These are phyloP conservation scores for Labeo catla DNA, from an alignment of 2,113 vertebrate species.

Conservation along the genomic window DNA sequence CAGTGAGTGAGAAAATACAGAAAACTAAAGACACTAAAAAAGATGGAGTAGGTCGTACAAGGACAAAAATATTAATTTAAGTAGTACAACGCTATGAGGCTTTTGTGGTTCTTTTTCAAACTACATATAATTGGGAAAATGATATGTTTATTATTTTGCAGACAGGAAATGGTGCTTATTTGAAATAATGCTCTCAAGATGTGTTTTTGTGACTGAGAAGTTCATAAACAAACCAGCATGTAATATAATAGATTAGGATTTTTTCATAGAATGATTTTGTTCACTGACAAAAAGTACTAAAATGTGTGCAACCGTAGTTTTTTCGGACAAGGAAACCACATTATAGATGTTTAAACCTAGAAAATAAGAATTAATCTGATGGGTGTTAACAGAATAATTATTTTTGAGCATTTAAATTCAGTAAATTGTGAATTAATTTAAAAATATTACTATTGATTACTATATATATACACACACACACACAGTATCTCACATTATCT, in stretches of 20 bases:
- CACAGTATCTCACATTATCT: too few relatives aligned
- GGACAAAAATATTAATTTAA: neutral
- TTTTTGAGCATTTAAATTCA: too few relatives aligned
- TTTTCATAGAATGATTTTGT: neutral
- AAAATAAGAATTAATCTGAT: neutral
- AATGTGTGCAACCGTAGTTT: neutral
- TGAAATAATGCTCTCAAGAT: neutral
- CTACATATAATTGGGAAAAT: neutral
- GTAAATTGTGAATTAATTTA: too few relatives aligned
- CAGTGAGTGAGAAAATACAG: slow-evolving; percentile 75
- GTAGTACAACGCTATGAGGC: neutral
- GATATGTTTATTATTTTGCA: neutral
- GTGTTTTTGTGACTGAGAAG: neutral
- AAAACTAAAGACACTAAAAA: neutral
- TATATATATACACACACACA: too few relatives aligned
- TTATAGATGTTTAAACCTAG: neutral
- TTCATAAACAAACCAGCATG: neutral
- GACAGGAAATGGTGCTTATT: neutral
- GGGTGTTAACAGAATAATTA: too few relatives aligned
- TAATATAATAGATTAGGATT: neutral
- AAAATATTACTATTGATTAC: too few relatives aligned
- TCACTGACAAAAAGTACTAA: neutral
- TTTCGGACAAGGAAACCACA: neutral
- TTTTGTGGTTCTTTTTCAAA: neutral
- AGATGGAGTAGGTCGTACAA: neutral